These are phyloP conservation scores for Saccostrea glomerata DNA, from an alignment of 1,140 invertebrate genomes.

Conservation along the genomic window DNA sequence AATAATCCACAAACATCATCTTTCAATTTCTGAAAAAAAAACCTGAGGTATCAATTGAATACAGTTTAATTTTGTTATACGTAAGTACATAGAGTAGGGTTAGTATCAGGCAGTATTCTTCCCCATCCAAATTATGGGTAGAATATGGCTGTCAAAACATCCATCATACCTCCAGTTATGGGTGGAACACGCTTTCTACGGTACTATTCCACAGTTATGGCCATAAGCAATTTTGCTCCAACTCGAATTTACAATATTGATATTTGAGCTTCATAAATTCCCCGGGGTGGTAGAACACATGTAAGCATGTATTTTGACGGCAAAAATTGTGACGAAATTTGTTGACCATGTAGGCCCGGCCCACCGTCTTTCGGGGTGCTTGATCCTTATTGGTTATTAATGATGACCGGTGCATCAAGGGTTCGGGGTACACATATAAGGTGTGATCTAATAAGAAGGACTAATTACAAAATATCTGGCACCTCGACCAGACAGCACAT, in stretches of 20 bases:
- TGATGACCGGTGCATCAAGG: constrained; percentile 36
- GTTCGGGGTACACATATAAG: constrained; percentile 1
- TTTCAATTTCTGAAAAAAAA: too few species aligned
- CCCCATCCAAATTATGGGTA: too few species aligned
- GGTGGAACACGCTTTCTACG: background rate
- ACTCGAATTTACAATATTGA: background rate
- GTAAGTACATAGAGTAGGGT: too few species aligned
- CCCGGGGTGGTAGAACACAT: constrained; percentile 23
- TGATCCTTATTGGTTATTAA: constrained; percentile 36
- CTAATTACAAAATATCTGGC: constrained; percentile 21
- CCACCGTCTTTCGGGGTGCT: background rate
- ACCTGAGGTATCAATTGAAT: too few species aligned
- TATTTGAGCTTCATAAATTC: constrained; percentile 16
- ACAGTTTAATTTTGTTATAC: too few species aligned
- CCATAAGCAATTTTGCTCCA: background rate
- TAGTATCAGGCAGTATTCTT: too few species aligned
- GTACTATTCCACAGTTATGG: background rate
- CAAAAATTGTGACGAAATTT: background rate
- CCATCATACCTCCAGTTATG: constrained; percentile 5
- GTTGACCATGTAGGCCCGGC: background rate
- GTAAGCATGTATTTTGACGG: constrained; percentile 11
- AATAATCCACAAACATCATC: too few species aligned
- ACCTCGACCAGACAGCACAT: background rate
- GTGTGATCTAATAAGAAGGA: background rate
- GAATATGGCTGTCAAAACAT: constrained; percentile 27